Percentiles rank a stretch among this genome's conserved stretches.
These are phyloP conservation scores for Bombus soroeensis DNA, from an alignment of 1,140 invertebrate species.

Conservation along the genomic window DNA sequence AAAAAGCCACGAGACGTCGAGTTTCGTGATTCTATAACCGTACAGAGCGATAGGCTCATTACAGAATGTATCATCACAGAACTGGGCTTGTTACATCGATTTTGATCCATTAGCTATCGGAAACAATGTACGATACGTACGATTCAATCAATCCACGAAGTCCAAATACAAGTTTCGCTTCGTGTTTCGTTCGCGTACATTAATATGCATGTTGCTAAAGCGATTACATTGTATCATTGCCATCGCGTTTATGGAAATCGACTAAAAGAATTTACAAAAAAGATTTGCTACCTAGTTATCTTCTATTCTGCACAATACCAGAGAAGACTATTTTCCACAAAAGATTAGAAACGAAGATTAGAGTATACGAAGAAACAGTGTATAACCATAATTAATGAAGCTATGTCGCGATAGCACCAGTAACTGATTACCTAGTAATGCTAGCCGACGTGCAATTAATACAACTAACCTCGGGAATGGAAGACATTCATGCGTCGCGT, in stretches of 20 bases:
- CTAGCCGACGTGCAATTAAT: not conserved
- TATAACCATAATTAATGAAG: not conserved
- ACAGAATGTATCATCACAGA: not conserved
- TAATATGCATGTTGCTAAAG: not conserved
- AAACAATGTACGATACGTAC: not conserved
- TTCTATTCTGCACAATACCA: not conserved
- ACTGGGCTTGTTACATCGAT: not conserved
- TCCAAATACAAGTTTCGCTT: not conserved
- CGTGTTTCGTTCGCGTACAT: not conserved
- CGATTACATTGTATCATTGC: not conserved
- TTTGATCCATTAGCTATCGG: not conserved
- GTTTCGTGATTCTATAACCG: too few relatives aligned
- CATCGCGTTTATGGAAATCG: not conserved
- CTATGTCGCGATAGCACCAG: not conserved
- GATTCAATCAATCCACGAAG: conserved; percentile 3
- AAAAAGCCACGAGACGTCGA: not conserved
- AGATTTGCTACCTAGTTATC: not conserved
- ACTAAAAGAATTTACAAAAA: not conserved
- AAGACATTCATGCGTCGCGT: not conserved
- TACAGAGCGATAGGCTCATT: too few relatives aligned
- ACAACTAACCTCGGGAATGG: not conserved
- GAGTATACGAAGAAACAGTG: not conserved
- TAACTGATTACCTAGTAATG: not conserved
- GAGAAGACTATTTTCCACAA: not conserved
- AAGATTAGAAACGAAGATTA: not conserved